Evolutionary conservation across 2,113 vertebrate species (phyloP), one percentile per base, ranked within the genome.

Genomic region (Bufo gargarizans): DNA sequence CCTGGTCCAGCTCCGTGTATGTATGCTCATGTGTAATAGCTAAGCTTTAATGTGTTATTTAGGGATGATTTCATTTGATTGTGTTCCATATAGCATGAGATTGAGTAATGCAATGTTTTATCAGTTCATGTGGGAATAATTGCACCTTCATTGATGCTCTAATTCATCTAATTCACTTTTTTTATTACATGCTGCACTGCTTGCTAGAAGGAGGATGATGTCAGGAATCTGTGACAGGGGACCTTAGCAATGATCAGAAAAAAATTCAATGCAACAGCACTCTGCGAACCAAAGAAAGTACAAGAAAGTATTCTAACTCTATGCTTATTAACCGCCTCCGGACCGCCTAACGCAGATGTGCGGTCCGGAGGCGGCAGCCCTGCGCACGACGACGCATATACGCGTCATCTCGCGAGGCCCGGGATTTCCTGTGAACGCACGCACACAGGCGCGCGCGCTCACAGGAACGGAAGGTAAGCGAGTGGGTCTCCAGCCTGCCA

Each of bases 61-160:
- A 59, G 33, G 55, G 69, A 69, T 85, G 83, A 85, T 56, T 86
- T 50, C 13, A 59, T 59, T 63, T 85, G 77, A 85, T 85, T 49
- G 63, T 47, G 33, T 59, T 86, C 72, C 55, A 47, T n/a, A 61
- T 76, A 71, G 82, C 69, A 61, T 77, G 33, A 77, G 71, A 76
- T 86, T 20, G 19, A 59, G 53, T 77, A 61, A 77, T 71, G 55
- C 43, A 61, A 58, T 71, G 63, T 80, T 87, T 71, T 43, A 71
- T 50, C 49, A 80, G 61, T 17, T 80, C 50, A 69, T 47, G 86
- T 49, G 79, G 47, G 49, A 67, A 74, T 88, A 87, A 86, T 43
- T 88, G 74, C 78, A 53, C 76, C 14, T 85, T 72, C 74, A 65
- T 33, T 47, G 84, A 85, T 20, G 16, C 65, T 50, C 82, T 12